These are phyloP conservation scores for Apis laboriosa DNA, from an alignment of 1,140 invertebrate genomes.

Conservation along the genomic window DNA sequence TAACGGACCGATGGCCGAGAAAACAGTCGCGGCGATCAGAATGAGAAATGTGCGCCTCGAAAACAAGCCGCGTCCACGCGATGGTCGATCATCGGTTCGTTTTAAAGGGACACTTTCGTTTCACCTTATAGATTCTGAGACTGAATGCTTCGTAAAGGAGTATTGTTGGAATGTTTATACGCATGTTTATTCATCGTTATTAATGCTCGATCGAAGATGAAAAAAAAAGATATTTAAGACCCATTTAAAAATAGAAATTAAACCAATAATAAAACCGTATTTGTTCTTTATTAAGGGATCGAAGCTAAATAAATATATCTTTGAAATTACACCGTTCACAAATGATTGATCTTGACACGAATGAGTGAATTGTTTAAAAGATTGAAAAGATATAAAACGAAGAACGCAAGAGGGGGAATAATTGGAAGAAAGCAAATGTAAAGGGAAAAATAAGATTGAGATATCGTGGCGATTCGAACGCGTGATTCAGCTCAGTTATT, in stretches of 20 bases:
- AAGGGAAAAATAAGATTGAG: slow-evolving; percentile 18
- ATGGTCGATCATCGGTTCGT: not conserved
- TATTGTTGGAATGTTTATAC: not conserved
- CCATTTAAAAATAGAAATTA: too few relatives aligned
- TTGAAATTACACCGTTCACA: too few relatives aligned
- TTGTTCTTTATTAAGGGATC: too few relatives aligned
- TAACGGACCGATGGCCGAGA: slow-evolving; percentile 38
- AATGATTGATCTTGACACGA: too few relatives aligned
- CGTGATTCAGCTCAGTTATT: slow-evolving; percentile 44
- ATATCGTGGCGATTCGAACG: slow-evolving; percentile 5
- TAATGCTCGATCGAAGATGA: too few relatives aligned
- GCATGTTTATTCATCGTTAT: too few relatives aligned
- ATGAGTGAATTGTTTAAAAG: slow-evolving; percentile 2
- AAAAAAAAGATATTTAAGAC: too few relatives aligned
- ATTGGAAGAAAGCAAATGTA: not conserved
- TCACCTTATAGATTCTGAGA: not conserved
- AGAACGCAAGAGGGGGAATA: not conserved
- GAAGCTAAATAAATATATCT: too few relatives aligned
- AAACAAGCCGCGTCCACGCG: slow-evolving; percentile 7
- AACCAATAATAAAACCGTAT: too few relatives aligned
- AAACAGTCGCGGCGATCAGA: slow-evolving; percentile 25
- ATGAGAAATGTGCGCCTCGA: slow-evolving; percentile 15
- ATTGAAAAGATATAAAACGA: not conserved
- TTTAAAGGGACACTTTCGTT: not conserved
- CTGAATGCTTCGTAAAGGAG: not conserved